Conservation (phyloP, 2,888 invertebrate species). For the Cephus runcator region DNA sequence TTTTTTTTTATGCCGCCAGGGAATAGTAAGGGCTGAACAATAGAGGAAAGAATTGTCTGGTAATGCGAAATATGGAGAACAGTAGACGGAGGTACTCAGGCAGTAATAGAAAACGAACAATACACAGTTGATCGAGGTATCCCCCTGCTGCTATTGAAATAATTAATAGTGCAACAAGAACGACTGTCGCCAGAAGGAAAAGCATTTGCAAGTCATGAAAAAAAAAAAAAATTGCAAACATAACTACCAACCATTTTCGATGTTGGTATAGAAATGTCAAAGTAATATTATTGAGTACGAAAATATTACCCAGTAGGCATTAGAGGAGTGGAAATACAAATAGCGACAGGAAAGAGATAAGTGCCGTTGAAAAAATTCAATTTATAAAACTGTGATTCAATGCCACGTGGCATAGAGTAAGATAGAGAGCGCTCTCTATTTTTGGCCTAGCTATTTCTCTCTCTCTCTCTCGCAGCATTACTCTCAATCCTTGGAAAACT, state of each 20-base stretch:
- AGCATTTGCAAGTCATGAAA: neutral
- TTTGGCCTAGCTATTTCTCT: neutral
- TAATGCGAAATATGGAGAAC: neutral
- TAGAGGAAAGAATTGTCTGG: conserved; percentile 37
- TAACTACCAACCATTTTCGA: neutral
- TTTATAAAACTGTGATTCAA: neutral
- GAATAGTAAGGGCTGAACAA: conserved; percentile 33
- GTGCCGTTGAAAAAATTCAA: neutral
- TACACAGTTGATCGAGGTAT: neutral
- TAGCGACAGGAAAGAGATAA: neutral
- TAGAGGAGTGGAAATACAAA: neutral
- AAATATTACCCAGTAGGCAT: neutral
- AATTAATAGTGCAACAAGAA: neutral
- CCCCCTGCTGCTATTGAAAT: neutral
- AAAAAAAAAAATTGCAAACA: neutral
- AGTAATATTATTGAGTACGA: neutral
- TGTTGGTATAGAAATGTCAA: neutral
- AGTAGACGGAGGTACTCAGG: conserved; percentile 1
- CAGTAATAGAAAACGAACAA: neutral
- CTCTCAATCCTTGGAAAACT: neutral
- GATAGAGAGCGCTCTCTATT: neutral
- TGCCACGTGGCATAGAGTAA: neutral
- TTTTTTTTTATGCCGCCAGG: conserved; percentile 17
- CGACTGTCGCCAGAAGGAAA: neutral
- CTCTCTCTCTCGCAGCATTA: neutral